A percentile compares a stretch with the other conserved stretches of the same genome.
phyloP scores from a whole-genome alignment of 2,797 vertebrate species.

The Microtus obscurus region DNA sequence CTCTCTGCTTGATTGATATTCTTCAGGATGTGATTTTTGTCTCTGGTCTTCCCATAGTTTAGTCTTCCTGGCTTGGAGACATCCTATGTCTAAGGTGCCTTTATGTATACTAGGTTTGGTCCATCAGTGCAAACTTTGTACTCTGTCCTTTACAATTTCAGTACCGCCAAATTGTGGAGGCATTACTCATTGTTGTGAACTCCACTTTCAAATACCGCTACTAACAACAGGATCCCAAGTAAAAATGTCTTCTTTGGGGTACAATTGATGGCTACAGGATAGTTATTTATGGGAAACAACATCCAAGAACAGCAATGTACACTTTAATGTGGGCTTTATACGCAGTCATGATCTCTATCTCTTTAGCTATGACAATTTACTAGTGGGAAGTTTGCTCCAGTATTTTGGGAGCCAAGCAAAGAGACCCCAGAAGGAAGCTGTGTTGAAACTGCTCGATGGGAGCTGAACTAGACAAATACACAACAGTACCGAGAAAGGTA shows the following conservation, averaged over 20 bases:
- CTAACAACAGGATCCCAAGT: neutral
- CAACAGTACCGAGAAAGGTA: neutral
- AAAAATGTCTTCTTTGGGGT: slow-evolving; percentile 44
- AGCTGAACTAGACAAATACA: slow-evolving; percentile 64
- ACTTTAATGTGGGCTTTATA: slow-evolving; percentile 53
- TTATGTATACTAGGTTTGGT: neutral
- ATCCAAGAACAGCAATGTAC: slow-evolving; percentile 63
- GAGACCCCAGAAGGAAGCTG: slow-evolving; percentile 33
- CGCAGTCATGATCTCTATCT: slow-evolving; percentile 63
- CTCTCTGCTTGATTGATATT: neutral
- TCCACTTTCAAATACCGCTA: neutral
- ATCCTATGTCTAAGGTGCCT: neutral
- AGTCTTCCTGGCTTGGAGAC: neutral
- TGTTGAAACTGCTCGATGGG: slow-evolving; percentile 39
- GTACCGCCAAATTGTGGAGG: slow-evolving; percentile 2
- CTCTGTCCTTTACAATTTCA: neutral
- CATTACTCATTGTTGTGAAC: neutral
- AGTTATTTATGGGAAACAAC: slow-evolving; percentile 62
- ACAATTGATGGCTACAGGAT: slow-evolving; percentile 17
- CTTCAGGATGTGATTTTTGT: slow-evolving; percentile 25
- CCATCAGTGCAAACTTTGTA: neutral
- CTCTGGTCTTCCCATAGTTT: neutral
- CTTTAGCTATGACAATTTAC: slow-evolving; percentile 60
- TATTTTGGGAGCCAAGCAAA: slow-evolving; percentile 53
- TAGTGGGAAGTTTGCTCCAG: slow-evolving; percentile 50